These are phyloP conservation scores for Amniataba percoides DNA, from an alignment of 2,797 vertebrate genomes.

Conservation along the genomic window DNA sequence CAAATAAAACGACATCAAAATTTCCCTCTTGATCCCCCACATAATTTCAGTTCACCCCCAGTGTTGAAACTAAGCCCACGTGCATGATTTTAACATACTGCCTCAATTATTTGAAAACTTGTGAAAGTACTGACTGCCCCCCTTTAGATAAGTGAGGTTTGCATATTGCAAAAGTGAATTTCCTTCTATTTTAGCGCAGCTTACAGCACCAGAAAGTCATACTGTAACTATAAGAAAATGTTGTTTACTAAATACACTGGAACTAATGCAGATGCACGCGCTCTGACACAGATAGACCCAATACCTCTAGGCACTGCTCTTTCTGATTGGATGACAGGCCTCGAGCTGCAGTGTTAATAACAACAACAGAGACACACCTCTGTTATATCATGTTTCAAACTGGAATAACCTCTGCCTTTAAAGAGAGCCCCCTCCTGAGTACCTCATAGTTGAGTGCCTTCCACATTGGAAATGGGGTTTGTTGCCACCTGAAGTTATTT, in stretches of 20 bases:
- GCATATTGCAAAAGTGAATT: neutral
- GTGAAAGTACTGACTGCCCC: neutral
- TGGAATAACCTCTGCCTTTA: slow-evolving; percentile 21
- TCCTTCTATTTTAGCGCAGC: neutral
- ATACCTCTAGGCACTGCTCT: neutral
- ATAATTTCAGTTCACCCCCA: too few relatives aligned
- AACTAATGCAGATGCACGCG: neutral
- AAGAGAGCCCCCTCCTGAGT: neutral
- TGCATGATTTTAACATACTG: neutral
- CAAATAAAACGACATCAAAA: too few relatives aligned
- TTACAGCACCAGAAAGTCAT: neutral
- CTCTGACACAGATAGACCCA: neutral
- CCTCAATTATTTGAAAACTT: neutral
- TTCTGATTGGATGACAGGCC: neutral
- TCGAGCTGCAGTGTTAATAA: neutral
- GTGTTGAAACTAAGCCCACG: too few relatives aligned
- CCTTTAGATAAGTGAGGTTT: neutral
- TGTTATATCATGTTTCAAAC: slow-evolving; percentile 44
- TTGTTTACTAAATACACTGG: neutral
- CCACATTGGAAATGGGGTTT: slow-evolving; percentile 37
- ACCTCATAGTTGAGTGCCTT: slow-evolving; percentile 41
- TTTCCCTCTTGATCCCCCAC: too few relatives aligned
- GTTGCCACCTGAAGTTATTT: slow-evolving; percentile 61
- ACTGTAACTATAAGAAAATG: neutral
- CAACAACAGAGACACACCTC: slow-evolving; percentile 48